Evolutionary conservation across 2,888 invertebrate species (phyloP), one percentile per base, ranked within the genome.

Genomic region (Pristionchus fissidentatus): DNA sequence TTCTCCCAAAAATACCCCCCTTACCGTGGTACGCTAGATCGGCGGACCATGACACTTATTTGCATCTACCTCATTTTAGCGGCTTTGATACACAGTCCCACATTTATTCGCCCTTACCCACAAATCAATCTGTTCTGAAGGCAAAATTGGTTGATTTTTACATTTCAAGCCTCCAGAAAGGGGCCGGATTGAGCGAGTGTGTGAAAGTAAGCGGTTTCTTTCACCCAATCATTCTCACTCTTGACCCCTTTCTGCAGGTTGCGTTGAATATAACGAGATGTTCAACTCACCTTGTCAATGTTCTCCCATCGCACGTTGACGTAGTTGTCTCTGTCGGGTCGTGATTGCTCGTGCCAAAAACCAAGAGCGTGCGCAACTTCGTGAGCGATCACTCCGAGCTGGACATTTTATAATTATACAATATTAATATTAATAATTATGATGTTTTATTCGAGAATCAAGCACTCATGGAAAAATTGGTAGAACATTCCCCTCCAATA

Each of bases 361-460:
- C 92, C 92, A 15, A 92, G 87, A 19, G 92, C 92, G 83, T 92
- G 92, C 1, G 92, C 92, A n/a, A 92, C 92, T 86, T 92, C 92
- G 84, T 92, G 92, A n/a, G 92, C 92, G 66, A 92, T 92, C 2
- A 92, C 92, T n/a, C 92, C 92, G 7, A 92, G 87, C 92, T 92
- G 83, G 15, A 35, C 7, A 8, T 0, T 26, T 66, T 8, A 32
- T 60, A 32, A 22, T 19, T 57, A 1, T 3, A 26, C 29, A 57
- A 19, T n/a, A 19, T 32, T 32, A 10, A 60, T 5, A 32, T 32
- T 60, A n/a, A 1, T 60, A 3, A 19, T 32, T 57, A 22, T 3
- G n/a, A 57, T n/a, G 2, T 57, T 1, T n/a, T n/a, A n/a, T n/a
- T n/a, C n/a, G n/a, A n/a, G n/a, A n/a, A n/a, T n/a, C n/a, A n/a